Base-by-base conservation (phyloP, 2,797 vertebrate species). In the Cyclura pinguis region DNA sequence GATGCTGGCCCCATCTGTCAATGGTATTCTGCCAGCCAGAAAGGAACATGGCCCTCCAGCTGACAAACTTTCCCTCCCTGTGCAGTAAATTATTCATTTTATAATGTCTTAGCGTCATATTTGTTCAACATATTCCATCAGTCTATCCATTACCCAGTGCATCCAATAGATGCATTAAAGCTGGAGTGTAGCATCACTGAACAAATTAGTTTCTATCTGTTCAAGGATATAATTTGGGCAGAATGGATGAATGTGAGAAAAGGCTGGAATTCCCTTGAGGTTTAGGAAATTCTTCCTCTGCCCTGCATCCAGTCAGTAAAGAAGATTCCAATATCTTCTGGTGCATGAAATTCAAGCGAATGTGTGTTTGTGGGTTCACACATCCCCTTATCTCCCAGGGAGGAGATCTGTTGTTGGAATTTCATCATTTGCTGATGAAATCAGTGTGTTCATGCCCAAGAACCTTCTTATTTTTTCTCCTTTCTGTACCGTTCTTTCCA, bases 61-160 rank as follows among this genome's bases (percentile, higher is more conserved):
- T 59, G 27, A 38, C 50, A 76, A 74, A 14, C 1, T 3, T 59
- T 73, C 38, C 16, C 24, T 52, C 27, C 55, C 55, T n/a, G 8
- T 59, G 50, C 81, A 77, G 14, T 89, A 50, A 84, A 84, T 89
- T 89, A 89, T 84, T 84, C 88, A 76, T 89, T 27, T 4, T 52
- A 62, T 77, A 82, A 73, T 78, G 67, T 88, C 72, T 88, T 32
- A 82, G 52, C 9, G 32, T 42, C 50, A 57, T 62, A 35, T 77
- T 20, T 35, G 64, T 80, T 69, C 86, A 80, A 20, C 22, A 20
- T 64, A n/a, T n/a, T 87, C 47, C 32, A 77, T 78, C 42, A 32
- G 69, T 38, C 50, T 2, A 47, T 32, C 16, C 47, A 47, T 88
- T 32, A 47, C 52, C 18, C 80, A n/a, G 6, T 83, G 24, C 8